Evolutionary conservation across 2,797 vertebrate species (phyloP).

Genomic region (Podarcis lilfordi): DNA sequence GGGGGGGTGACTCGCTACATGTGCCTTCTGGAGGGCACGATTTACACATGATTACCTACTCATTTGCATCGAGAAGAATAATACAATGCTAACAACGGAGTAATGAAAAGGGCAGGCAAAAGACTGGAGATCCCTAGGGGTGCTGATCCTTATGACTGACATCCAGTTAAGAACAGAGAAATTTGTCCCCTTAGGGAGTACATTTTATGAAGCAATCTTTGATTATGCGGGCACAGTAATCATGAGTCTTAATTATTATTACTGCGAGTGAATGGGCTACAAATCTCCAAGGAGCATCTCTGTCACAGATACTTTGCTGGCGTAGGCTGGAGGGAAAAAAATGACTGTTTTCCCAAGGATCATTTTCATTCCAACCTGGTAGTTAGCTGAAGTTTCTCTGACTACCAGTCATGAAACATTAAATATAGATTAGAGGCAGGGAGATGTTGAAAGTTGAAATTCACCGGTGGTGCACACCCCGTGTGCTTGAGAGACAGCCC

Average conservation of each 20-base stretch:
- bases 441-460: constrained; percentile 85
- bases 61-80: constrained; percentile 83
- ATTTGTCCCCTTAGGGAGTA: constrained; percentile 70
- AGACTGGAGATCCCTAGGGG: constrained; percentile 76
- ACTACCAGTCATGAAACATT: constrained; percentile 84
- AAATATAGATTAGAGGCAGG: constrained; percentile 85
- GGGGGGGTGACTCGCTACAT: constrained; percentile 72
- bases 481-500: constrained; percentile 78
- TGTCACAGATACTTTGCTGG: constrained; percentile 78
- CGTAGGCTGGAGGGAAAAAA: constrained; percentile 76
- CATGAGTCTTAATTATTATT: constrained; percentile 85
- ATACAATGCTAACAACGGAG: constrained; percentile 79
- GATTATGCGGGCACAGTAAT: constrained; percentile 85
- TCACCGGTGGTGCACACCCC: constrained; percentile 77
- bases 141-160: constrained; percentile 81
- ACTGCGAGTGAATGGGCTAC: constrained; percentile 80
- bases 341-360: constrained; percentile 80
- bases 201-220: constrained; percentile 81
- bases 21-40: constrained; percentile 80
- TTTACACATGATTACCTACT: constrained; percentile 81
- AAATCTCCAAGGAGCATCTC: constrained; percentile 77
- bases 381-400: constrained; percentile 81
- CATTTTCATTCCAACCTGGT: constrained; percentile 83
- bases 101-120: constrained; percentile 78
- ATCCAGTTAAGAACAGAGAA: constrained; percentile 75